Percentiles rank a stretch among this genome's conserved stretches.
Evolutionary conservation across 2,113 vertebrate species (phyloP).

Genomic region (Trematocara zebra): DNA sequence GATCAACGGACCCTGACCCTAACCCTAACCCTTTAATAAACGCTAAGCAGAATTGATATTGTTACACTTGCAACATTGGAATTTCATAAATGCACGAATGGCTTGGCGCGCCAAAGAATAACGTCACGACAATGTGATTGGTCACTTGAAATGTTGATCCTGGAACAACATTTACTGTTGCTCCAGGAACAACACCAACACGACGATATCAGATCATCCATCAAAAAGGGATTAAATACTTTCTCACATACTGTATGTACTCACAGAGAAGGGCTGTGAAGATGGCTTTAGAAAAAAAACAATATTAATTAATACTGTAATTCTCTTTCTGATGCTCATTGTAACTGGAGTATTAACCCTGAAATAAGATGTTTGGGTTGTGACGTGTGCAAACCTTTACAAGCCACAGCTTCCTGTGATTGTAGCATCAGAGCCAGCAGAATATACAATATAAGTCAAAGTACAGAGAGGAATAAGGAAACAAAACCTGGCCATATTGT

Average conservation of each 20-base stretch:
- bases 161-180: no score
- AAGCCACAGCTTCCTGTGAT: background rate
- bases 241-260: background rate
- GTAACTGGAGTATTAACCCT: background rate
- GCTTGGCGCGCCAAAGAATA: no score
- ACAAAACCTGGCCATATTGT: background rate
- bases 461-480: background rate
- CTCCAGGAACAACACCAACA: no score
- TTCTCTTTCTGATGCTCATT: background rate
- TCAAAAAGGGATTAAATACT: background rate
- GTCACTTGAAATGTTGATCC: no score
- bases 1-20: no score
- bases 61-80: no score
- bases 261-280: background rate
- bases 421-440: background rate
- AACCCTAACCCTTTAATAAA: no score
- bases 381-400: background rate
- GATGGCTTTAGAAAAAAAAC: background rate
- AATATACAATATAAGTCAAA: background rate
- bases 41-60: no score
- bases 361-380: background rate
- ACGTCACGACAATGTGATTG: no score
- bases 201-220: no score
- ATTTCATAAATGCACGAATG: no score
- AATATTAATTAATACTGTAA: background rate